These are phyloP conservation scores for Chironomus riparius DNA, from an alignment of 2,888 invertebrate species.

Conservation along the genomic window DNA sequence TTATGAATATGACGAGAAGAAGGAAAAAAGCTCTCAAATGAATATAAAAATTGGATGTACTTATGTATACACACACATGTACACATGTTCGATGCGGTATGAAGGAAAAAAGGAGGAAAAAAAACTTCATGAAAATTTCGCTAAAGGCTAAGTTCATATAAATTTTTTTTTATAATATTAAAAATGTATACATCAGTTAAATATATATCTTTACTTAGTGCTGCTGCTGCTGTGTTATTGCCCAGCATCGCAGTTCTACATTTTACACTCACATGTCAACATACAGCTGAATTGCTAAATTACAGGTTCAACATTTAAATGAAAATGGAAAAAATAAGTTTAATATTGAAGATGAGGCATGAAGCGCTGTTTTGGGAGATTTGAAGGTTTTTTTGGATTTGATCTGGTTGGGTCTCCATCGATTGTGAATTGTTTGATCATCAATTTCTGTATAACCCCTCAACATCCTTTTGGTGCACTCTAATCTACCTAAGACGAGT, in stretches of 20 bases:
- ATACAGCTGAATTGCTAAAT: slow-evolving; percentile 1
- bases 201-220: no score
- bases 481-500: no score
- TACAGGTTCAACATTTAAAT: slow-evolving; percentile 5
- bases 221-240: neutral
- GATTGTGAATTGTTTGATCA: no score
- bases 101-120: neutral
- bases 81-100: no score
- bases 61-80: neutral
- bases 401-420: no score
- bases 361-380: no score
- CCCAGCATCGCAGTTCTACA: no score
- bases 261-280: no score
- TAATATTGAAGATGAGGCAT: neutral
- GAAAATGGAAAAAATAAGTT: neutral
- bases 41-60: neutral
- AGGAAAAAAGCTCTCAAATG: slow-evolving; percentile 16
- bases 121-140: slow-evolving; percentile 10
- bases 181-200: neutral
- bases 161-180: neutral
- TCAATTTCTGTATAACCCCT: no score
- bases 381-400: no score
- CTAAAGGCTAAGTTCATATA: neutral
- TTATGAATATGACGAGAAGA: no score
- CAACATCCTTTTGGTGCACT: no score